Evolutionary conservation across 2,797 vertebrate genomes (phyloP), one percentile per base, ranked within the genome.

Genomic region (Spheniscus humboldti): DNA sequence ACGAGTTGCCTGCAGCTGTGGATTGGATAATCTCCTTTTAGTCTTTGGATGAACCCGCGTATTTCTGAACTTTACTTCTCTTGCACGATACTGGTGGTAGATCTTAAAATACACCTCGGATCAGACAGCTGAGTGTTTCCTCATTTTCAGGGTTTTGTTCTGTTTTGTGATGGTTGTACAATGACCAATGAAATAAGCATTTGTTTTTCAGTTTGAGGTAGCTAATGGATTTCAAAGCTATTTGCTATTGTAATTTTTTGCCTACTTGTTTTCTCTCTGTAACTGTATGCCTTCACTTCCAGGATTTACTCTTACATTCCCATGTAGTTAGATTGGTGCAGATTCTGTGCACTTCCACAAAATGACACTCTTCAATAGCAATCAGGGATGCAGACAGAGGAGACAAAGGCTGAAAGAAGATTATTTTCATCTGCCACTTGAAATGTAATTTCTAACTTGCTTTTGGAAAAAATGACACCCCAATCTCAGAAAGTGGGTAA

Each of bases 171-270:
- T 45, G 43, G 25, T 18, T 93, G 62, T 43, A 57, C 59, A 52
- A 23, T 69, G 86, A 72, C 25, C 0, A 2, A 43, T 52, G 88
- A 68, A 80, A 91, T 59, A 72, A 94, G n/a, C 47, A 35, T 75
- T 88, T 94, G 59, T n/a, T 91, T 95, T 95, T 76, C 63, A 69
- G 73, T 96, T 92, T 86, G 89, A 91, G 68, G 55, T 67, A 92
- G 91, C 62, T 96, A 96, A 96, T 97, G 94, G 85, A 90, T 97
- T 94, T 94, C 89, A 73, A 79, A 95, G 76, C 87, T 86, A 63
- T 96, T 94, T 97, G 87, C 84, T 92, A 6, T 86, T 91, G 81
- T 96, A 30, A 78, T 83, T 80, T 94, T 94, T 90, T 91, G 62
- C 81, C 87, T 96, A 96, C 95, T 92, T 95, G 82, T 94, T 96